Conservation (phyloP, 2,113 vertebrate genomes). For the Thermophis baileyi region DNA sequence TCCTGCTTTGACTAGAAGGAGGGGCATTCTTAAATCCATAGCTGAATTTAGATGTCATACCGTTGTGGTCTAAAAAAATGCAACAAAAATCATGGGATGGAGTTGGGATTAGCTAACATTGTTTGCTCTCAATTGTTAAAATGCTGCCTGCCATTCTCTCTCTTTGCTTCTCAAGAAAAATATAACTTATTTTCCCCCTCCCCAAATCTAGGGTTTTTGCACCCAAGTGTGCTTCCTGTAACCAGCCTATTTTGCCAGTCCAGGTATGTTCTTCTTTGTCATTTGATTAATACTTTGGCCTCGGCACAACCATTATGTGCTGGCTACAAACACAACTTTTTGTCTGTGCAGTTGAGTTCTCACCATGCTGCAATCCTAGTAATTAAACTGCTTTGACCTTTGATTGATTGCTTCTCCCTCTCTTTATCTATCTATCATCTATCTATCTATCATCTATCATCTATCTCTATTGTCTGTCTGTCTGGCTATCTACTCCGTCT, state of each 20-base stretch:
- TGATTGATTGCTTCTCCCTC: neutral
- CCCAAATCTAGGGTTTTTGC: conserved; percentile 86
- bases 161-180: neutral
- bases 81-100: neutral
- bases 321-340: neutral
- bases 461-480: neutral
- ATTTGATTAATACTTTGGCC: no score
- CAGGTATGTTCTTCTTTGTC: conserved; percentile 73
- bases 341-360: neutral
- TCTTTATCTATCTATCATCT: no score
- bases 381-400: neutral
- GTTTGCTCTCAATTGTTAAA: neutral
- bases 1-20: neutral
- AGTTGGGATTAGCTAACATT: neutral
- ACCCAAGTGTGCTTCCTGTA: conserved; percentile 96
- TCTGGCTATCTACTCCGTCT: no score
- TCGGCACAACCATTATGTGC: neutral
- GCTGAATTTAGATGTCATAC: neutral
- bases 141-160: neutral
- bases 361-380: neutral
- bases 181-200: conserved; percentile 20
- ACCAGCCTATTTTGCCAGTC: conserved; percentile 93
- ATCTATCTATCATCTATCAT: no score
- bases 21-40: neutral
- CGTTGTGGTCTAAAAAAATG: neutral